phyloP scores from a whole-genome alignment of 2,888 invertebrate species.

The Plagodis dolabraria region DNA sequence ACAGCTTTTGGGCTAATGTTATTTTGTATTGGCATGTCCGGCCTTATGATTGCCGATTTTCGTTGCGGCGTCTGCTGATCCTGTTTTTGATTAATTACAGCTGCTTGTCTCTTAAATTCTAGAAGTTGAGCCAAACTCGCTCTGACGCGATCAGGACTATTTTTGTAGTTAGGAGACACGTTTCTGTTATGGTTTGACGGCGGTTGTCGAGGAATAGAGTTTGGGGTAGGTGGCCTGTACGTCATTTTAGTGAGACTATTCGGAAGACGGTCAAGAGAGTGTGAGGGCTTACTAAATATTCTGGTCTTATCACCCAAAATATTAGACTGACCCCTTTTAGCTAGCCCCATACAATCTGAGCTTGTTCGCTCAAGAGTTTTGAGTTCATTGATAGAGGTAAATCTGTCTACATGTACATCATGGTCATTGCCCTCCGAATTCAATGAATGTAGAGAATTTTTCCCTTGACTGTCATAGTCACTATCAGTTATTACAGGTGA shows the following conservation, averaged over 20 bases:
- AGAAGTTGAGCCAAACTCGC: constrained; percentile 60
- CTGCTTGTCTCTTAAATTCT: constrained; percentile 57
- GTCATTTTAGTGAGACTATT: constrained; percentile 9
- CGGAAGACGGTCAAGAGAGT: neutral
- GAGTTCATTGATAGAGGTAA: constrained; percentile 67
- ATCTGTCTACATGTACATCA: constrained; percentile 61
- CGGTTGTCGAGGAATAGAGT: constrained; percentile 4
- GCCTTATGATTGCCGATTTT: constrained; percentile 33
- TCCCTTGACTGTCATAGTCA: constrained; percentile 65
- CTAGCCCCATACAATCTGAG: constrained; percentile 25
- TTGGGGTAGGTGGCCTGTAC: constrained; percentile 20
- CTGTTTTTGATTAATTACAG: constrained; percentile 15
- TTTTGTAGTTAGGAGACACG: constrained; percentile 19
- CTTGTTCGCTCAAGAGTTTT: constrained; percentile 52
- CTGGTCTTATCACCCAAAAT: constrained; percentile 12
- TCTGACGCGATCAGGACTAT: constrained; percentile 53
- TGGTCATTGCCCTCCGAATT: constrained; percentile 53
- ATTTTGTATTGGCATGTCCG: constrained; percentile 31
- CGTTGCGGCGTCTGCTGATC: constrained; percentile 6
- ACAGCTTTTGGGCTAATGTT: constrained; percentile 45
- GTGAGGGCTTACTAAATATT: constrained; percentile 7
- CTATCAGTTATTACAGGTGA: constrained; percentile 48
- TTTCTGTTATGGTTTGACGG: constrained; percentile 9
- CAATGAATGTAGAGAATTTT: constrained; percentile 51
- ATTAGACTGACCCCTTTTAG: constrained; percentile 26